A percentile compares a stretch with the other conserved stretches of the same genome.
phyloP scores from a whole-genome alignment of 2,797 vertebrate species.

The Hemibagrus guttatus region DNA sequence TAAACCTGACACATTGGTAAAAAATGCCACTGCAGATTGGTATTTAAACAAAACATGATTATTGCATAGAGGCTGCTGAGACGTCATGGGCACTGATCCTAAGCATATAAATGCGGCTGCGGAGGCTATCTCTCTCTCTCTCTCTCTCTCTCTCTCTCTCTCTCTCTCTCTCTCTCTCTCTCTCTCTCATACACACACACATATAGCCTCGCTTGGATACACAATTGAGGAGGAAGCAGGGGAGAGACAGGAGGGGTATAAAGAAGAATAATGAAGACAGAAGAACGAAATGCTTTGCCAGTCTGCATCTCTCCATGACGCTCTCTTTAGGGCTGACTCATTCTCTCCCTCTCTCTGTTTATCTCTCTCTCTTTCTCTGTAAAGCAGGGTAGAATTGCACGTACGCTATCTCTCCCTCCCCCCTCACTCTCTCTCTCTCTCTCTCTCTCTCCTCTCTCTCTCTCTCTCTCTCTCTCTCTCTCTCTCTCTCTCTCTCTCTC shows the following conservation, averaged over 20 bases:
- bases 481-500: constrained; percentile 30
- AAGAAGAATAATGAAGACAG: constrained; percentile 51
- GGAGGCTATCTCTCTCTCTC: constrained; percentile 20
- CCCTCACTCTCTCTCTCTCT: neutral
- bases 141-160: neutral
- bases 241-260: constrained; percentile 31
- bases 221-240: neutral
- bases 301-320: constrained; percentile 63
- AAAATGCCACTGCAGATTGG: constrained; percentile 13
- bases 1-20: neutral
- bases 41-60: constrained; percentile 48
- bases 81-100: constrained; percentile 56
- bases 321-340: constrained; percentile 72
- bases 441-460: too few relatives aligned
- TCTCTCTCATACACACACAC: neutral
- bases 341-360: constrained; percentile 55
- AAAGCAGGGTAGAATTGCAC: constrained; percentile 20
- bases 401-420: constrained; percentile 9
- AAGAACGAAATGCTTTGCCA: constrained; percentile 62
- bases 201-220: neutral
- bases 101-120: constrained; percentile 48
- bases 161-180: neutral
- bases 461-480: constrained; percentile 14
- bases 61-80: constrained; percentile 46
- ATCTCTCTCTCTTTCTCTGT: constrained; percentile 21